Conservation (phyloP, 2,888 invertebrate genomes). For the Vannuccia rotundouncinata region DNA sequence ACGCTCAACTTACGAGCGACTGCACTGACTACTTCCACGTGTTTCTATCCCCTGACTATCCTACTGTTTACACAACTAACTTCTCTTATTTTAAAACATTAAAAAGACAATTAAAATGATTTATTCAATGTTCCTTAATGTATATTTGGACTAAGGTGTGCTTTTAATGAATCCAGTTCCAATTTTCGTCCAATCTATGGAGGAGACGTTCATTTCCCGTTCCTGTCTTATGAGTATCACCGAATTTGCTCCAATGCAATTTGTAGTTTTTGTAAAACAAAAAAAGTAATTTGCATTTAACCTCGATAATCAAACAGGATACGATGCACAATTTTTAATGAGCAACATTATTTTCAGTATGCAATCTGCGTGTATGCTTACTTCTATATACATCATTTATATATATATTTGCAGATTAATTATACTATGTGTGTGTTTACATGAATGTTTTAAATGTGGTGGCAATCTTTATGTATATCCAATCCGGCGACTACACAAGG, state of each 20-base stretch:
- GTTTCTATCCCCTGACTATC: too few relatives aligned
- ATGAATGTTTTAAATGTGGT: background rate
- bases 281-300: background rate
- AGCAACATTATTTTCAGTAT: background rate
- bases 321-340: background rate
- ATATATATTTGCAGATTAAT: background rate
- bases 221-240: background rate
- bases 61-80: too few relatives aligned
- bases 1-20: too few relatives aligned
- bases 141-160: too few relatives aligned
- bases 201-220: background rate
- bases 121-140: too few relatives aligned
- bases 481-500: background rate
- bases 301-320: background rate
- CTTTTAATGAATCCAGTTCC: background rate
- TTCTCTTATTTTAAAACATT: too few relatives aligned
- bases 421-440: background rate
- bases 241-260: background rate
- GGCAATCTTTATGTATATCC: background rate
- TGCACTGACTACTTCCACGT: too few relatives aligned
- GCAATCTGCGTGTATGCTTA: background rate
- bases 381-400: background rate
- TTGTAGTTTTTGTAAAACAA: background rate
- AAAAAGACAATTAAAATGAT: too few relatives aligned
- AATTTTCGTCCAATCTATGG: background rate